Conservation (phyloP, 2,888 invertebrate species). For the Hirtodrosophila cameraria region DNA sequence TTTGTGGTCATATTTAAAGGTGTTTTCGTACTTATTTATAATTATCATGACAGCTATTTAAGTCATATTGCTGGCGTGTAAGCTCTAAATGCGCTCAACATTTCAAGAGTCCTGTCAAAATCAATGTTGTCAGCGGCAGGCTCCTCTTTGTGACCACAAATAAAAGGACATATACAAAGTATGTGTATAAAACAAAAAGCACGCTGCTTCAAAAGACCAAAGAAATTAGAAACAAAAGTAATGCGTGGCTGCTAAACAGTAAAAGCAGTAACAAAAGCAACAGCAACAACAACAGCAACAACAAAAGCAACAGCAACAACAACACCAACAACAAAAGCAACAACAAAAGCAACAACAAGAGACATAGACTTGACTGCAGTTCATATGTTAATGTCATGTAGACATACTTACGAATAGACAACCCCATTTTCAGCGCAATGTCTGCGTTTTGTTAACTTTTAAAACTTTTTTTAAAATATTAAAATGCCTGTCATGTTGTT, state of each 20-base stretch:
- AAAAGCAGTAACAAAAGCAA: constrained; percentile 15
- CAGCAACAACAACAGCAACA: not conserved
- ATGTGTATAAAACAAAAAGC: constrained; percentile 22
- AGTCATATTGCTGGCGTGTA: constrained; percentile 2
- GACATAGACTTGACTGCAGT: constrained; percentile 10
- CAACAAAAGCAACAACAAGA: constrained; percentile 3
- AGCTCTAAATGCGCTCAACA: constrained; percentile 8
- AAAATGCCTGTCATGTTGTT: constrained; percentile 43
- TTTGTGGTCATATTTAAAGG: constrained; percentile 37
- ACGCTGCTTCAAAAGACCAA: constrained; percentile 45
- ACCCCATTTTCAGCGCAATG: constrained; percentile 17
- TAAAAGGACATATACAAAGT: constrained; percentile 9
- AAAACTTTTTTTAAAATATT: constrained; percentile 71
- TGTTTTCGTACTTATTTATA: constrained; percentile 37
- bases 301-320: constrained; percentile 11
- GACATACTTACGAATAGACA: constrained; percentile 9
- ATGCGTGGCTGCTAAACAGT: constrained; percentile 44
- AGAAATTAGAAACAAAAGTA: constrained; percentile 62
- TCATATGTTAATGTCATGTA: constrained; percentile 53
- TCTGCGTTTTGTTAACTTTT: constrained; percentile 50
- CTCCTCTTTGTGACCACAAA: constrained; percentile 33
- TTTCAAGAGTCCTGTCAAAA: constrained; percentile 26
- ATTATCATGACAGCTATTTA: constrained; percentile 47
- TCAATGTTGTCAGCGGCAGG: constrained; percentile 35
- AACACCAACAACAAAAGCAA: constrained; percentile 1